These are phyloP conservation scores for Epinephelus fuscoguttatus DNA, from an alignment of 2,113 vertebrate species.

Conservation along the genomic window DNA sequence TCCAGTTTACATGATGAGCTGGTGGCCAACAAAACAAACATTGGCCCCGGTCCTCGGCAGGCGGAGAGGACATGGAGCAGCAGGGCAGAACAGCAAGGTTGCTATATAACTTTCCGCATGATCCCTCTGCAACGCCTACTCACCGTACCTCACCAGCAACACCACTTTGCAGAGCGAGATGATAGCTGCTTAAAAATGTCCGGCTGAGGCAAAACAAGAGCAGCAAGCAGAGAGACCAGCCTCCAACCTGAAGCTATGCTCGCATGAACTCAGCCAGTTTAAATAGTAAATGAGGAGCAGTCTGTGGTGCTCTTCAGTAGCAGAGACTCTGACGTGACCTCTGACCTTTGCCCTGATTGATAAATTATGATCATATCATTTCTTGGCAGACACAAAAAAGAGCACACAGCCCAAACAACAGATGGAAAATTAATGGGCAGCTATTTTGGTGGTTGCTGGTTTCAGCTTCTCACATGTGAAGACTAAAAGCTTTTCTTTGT, in stretches of 20 bases:
- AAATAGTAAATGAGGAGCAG: not conserved
- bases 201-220: not conserved
- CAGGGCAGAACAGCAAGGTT: conserved; percentile 73
- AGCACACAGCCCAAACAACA: too few species aligned
- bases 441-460: too few species aligned
- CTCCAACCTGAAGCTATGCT: not conserved
- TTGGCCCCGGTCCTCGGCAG: conserved; percentile 69
- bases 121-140: conserved; percentile 72
- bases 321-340: not conserved
- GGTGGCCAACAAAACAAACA: conserved; percentile 77
- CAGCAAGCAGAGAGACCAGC: not conserved
- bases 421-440: too few species aligned
- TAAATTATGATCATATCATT: not conserved
- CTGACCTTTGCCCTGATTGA: not conserved
- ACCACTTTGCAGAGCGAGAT: conserved; percentile 27
- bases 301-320: not conserved
- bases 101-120: conserved; percentile 64
- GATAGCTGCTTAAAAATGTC: conserved; percentile 39
- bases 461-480: too few species aligned
- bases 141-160: conserved; percentile 51
- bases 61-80: conserved; percentile 66
- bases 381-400: too few species aligned
- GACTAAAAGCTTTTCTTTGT: too few species aligned
- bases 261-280: not conserved
- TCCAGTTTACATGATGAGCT: conserved; percentile 75